Evolutionary conservation across 2,113 vertebrate species (phyloP).

Genomic region (Probosciger aterrimus): DNA sequence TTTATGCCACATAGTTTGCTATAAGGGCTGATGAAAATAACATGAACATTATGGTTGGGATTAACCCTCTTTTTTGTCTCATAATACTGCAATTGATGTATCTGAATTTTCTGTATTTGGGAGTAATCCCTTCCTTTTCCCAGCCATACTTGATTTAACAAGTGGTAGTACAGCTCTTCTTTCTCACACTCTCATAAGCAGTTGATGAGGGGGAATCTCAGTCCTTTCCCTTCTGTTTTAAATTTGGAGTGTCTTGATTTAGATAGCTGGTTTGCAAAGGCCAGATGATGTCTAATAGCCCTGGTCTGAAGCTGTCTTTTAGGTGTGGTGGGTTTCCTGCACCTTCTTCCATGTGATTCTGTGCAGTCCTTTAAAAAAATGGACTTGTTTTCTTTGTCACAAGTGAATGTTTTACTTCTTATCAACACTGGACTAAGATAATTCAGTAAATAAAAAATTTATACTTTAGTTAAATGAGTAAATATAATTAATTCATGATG

Average conservation of each 20-base stretch:
- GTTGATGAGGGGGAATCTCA: neutral
- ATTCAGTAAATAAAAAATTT: neutral
- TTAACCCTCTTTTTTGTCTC: neutral
- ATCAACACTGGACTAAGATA: neutral
- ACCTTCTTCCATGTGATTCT: neutral
- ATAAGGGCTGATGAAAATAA: neutral
- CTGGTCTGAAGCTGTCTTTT: neutral
- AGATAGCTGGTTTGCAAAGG: neutral
- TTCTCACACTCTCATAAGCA: neutral
- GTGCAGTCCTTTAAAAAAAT: neutral
- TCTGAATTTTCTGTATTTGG: neutral
- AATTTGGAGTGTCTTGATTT: neutral
- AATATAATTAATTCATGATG: neutral
- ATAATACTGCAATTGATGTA: neutral
- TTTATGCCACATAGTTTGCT: neutral
- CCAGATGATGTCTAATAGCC: neutral
- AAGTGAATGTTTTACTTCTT: neutral
- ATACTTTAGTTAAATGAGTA: neutral
- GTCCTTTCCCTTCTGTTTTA: neutral
- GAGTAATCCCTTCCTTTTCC: neutral
- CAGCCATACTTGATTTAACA: neutral
- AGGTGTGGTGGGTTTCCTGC: neutral
- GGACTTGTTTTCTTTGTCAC: neutral
- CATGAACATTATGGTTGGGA: neutral
- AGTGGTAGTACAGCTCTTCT: neutral